Conservation (phyloP, 1,140 invertebrate genomes). For the Tetramorium parvispinum region DNA sequence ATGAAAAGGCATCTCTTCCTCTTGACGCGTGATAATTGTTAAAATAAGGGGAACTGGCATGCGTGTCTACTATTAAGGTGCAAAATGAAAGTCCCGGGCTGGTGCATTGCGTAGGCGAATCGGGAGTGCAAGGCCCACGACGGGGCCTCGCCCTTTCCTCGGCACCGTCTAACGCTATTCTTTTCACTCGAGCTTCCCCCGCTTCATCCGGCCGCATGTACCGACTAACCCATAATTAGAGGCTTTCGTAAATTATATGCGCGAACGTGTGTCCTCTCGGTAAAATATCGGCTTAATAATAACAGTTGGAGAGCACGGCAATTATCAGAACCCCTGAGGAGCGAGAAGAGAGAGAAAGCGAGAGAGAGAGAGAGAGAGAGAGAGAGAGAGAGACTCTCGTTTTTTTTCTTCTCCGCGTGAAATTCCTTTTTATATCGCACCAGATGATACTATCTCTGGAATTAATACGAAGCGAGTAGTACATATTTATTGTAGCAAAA, state of each 20-base stretch:
- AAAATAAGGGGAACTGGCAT: conserved; percentile 27
- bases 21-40: not conserved
- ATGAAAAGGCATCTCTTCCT: not conserved
- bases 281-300: conserved; percentile 86
- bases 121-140: conserved; percentile 74
- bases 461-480: conserved; percentile 76
- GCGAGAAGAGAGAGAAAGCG: conserved; percentile 68
- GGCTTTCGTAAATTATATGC: conserved; percentile 86
- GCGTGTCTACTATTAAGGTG: conserved; percentile 73
- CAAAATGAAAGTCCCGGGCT: conserved; percentile 73
- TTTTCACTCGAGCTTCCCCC: conserved; percentile 71
- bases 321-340: conserved; percentile 84
- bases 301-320: conserved; percentile 85
- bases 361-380: not conserved
- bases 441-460: conserved; percentile 23
- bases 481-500: conserved; percentile 45
- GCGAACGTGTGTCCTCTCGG: conserved; percentile 85
- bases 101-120: conserved; percentile 83
- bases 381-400: not conserved
- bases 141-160: conserved; percentile 83
- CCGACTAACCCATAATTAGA: conserved; percentile 85
- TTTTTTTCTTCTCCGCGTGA: conserved; percentile 49
- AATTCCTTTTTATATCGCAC: conserved; percentile 63
- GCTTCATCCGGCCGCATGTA: conserved; percentile 67
- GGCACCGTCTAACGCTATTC: conserved; percentile 70